Evolutionary conservation across 2,113 vertebrate genomes (phyloP).

Genomic region (Xenopus borealis): DNA sequence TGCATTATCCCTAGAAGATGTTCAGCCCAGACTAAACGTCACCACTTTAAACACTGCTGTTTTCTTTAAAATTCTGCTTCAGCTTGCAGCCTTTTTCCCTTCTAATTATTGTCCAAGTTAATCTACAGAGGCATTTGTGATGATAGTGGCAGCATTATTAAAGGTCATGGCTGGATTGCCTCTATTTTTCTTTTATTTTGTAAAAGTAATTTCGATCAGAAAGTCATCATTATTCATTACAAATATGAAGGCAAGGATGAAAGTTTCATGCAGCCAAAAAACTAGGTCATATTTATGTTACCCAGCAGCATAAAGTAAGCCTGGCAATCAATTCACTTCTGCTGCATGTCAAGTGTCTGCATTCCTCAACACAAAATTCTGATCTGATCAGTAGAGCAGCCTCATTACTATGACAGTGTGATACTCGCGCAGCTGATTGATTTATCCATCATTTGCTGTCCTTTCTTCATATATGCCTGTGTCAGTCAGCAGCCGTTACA

Average conservation of each 20-base stretch:
- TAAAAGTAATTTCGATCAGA: conserved; percentile 28
- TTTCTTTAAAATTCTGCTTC: no score
- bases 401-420: conserved; percentile 41
- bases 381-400: conserved; percentile 36
- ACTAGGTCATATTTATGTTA: conserved; percentile 43
- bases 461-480: conserved; percentile 33
- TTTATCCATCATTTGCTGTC: conserved; percentile 38
- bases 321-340: conserved; percentile 41
- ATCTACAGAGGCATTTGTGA: neutral
- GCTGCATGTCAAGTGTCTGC: conserved; percentile 36
- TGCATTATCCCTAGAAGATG: no score
- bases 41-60: no score
- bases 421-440: conserved; percentile 24
- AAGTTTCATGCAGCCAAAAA: conserved; percentile 25
- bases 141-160: conserved; percentile 13
- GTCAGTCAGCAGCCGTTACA: conserved; percentile 18
- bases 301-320: conserved; percentile 33
- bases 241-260: conserved; percentile 34
- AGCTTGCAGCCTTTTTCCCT: no score
- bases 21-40: no score
- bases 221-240: conserved; percentile 40
- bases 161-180: conserved; percentile 29
- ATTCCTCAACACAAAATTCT: conserved; percentile 29
- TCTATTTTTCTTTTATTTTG: conserved; percentile 37
- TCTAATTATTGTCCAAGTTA: no score